These are phyloP conservation scores for Lagodon rhomboides DNA, from an alignment of 2,797 vertebrate genomes.

Conservation along the genomic window DNA sequence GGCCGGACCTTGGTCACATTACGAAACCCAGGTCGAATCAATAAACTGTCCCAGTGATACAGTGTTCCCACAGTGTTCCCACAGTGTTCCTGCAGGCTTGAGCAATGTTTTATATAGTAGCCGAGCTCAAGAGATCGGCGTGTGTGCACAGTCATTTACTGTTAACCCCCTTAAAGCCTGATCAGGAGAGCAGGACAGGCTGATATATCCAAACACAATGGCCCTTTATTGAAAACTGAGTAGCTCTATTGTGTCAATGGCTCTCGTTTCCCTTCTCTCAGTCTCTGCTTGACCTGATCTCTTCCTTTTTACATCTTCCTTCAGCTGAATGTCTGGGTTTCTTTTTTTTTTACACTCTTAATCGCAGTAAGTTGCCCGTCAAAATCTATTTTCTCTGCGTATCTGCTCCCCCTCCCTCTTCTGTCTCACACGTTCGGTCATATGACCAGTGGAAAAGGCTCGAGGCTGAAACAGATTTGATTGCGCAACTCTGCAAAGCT, in stretches of 20 bases:
- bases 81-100: slow-evolving; percentile 20
- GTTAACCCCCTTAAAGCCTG: slow-evolving; percentile 45
- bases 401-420: not conserved
- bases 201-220: slow-evolving; percentile 55
- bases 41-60: slow-evolving; percentile 1
- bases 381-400: not conserved
- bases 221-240: slow-evolving; percentile 56
- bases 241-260: slow-evolving; percentile 15
- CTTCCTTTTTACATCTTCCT: not conserved
- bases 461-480: slow-evolving; percentile 55
- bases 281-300: not conserved
- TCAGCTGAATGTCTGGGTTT: not conserved
- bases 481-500: slow-evolving; percentile 65
- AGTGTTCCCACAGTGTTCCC: not conserved
- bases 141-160: slow-evolving; percentile 33
- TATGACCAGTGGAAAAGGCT: slow-evolving; percentile 59
- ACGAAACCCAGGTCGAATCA: slow-evolving; percentile 1
- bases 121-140: slow-evolving; percentile 2
- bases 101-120: slow-evolving; percentile 24
- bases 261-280: not conserved
- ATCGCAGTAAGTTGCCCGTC: not conserved
- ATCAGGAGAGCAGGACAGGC: slow-evolving; percentile 33
- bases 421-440: slow-evolving; percentile 55
- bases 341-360: not conserved
- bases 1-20: slow-evolving; percentile 14